Base-by-base conservation (phyloP, 2,888 invertebrate species). In the Drosophila atroscutellata region DNA sequence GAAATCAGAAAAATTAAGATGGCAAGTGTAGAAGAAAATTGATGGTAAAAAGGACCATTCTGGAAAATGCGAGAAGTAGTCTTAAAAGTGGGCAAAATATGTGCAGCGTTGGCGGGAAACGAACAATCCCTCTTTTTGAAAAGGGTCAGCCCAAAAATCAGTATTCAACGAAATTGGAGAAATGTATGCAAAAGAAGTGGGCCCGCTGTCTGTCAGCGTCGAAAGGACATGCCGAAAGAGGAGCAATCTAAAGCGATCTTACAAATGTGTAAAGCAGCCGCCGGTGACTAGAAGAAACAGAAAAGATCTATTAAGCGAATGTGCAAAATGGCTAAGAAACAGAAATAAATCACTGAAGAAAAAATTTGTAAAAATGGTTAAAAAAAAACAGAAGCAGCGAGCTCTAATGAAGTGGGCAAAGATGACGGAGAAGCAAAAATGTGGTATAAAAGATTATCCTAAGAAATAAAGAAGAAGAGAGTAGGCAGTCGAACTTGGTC, bases 131-230 rank as follows among this genome's bases (percentile, higher is more conserved):
- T 36, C 9, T 36, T 54, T 24, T 34, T 8, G 2, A 8, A 9
- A 9, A 39, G 3, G 28, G 15, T 9, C 11, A 20, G 2, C 13
- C 13, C 2, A 67, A 47, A 39, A 74, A 52, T 49, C 26, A 15
- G 1, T 80, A 47, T 28, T 34, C 49, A 1, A 8, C 36, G 8
- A 65, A 69, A 26, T 20, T 80, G 3, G 61, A 77, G 18, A 52
- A 69, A 3, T 77, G 69, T 9, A 51, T 77, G 13, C 47, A 56
- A 11, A 54, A 39, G 1, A 61, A 80, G 39, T 75, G 75, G 80
- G 13, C 26, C 26, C 2, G 28, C 59, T 49, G 20, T 75, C 9
- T 59, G 64, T 15, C 4, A 36, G 7, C 9, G 49, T 28, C 63
- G n/a, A 13, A 28, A 68, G 18, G 9, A 3, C 0, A 58, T 79